These are phyloP conservation scores for Drosophila setifemur DNA, from an alignment of 1,140 invertebrate genomes.

Conservation along the genomic window DNA sequence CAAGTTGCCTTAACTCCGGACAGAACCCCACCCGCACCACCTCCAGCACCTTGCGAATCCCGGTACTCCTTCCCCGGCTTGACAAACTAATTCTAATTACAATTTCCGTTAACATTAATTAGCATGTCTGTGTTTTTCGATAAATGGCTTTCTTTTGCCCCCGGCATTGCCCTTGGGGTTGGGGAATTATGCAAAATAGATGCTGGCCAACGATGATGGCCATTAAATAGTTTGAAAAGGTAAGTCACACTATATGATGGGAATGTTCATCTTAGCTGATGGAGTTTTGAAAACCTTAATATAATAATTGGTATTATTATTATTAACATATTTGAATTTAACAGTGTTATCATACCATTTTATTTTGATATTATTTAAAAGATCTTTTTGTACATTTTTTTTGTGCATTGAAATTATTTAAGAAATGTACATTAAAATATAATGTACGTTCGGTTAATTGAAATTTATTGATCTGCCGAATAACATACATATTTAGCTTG, in stretches of 20 bases:
- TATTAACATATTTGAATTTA: no score
- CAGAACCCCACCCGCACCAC: background rate
- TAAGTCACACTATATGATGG: conserved; percentile 8
- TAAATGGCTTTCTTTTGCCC: conserved; percentile 64
- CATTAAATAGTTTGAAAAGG: conserved; percentile 29
- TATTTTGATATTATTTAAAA: no score
- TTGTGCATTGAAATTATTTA: no score
- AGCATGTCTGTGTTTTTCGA: conserved; percentile 71
- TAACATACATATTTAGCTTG: no score
- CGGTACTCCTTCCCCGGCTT: conserved; percentile 10
- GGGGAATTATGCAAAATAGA: conserved; percentile 55
- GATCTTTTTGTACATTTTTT: no score
- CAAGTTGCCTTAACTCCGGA: conserved; percentile 10
- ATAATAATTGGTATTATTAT: no score
- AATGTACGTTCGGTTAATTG: no score
- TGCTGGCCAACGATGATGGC: conserved; percentile 1
- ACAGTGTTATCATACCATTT: no score
- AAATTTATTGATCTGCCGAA: no score
- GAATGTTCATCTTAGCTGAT: background rate
- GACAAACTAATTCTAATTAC: conserved; percentile 70
- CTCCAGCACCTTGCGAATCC: no score
- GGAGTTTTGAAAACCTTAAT: no score
- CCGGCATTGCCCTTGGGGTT: conserved; percentile 40
- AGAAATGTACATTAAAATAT: no score
- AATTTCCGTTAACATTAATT: conserved; percentile 78